A percentile compares a stretch with the other conserved stretches of the same genome.
phyloP scores from a whole-genome alignment of 1,140 invertebrate genomes.

The Probaryconus sp. region DNA sequence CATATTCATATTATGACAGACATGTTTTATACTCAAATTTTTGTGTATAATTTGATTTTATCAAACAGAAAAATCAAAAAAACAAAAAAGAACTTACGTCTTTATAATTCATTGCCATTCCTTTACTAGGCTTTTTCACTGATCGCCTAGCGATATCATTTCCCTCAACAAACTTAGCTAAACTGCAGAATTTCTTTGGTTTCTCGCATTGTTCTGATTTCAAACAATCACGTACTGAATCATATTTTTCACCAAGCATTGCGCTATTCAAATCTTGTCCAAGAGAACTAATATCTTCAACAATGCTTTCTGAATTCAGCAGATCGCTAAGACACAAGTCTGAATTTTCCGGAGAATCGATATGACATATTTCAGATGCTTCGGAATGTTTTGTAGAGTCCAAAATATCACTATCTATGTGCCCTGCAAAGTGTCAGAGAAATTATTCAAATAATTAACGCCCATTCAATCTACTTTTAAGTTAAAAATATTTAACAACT shows the following conservation, averaged over 20 bases:
- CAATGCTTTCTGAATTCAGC: constrained; percentile 85
- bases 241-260: constrained; percentile 78
- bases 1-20: no score
- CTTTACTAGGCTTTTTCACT: constrained; percentile 79
- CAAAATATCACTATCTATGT: constrained; percentile 74
- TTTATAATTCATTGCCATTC: constrained; percentile 36
- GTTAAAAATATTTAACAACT: constrained; percentile 1
- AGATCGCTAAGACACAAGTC: constrained; percentile 83
- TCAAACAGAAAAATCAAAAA: not conserved
- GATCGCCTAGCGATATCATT: constrained; percentile 88
- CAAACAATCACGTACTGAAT: constrained; percentile 74
- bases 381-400: constrained; percentile 72
- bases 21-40: constrained; percentile 3
- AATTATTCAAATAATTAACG: constrained; percentile 63
- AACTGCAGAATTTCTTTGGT: constrained; percentile 83
- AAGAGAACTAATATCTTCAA: constrained; percentile 87
- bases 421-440: constrained; percentile 67
- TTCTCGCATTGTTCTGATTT: constrained; percentile 70
- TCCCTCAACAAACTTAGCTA: constrained; percentile 88
- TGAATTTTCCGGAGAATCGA: constrained; percentile 88
- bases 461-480: not conserved
- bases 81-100: constrained; percentile 32
- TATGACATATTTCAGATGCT: constrained; percentile 82
- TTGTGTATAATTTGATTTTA: not conserved
- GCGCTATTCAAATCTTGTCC: constrained; percentile 82